A percentile compares a stretch with the other conserved stretches of the same genome.
phyloP scores from a whole-genome alignment of 2,113 vertebrate genomes.

The Apodemus sylvaticus region DNA sequence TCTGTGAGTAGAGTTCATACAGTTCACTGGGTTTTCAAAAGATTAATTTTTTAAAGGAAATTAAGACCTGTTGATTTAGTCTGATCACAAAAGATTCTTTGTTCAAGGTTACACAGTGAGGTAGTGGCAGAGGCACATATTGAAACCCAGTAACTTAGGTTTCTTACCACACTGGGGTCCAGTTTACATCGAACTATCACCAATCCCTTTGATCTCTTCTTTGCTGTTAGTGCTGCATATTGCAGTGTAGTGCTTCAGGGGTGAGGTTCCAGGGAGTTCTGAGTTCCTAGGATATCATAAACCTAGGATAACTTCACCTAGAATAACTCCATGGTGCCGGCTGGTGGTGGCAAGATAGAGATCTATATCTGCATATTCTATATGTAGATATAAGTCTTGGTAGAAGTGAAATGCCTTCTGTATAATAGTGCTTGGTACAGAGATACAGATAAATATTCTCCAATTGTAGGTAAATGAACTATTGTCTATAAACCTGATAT shows the following conservation, averaged over 20 bases:
- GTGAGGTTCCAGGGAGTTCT: background rate
- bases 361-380: background rate
- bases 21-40: constrained; percentile 20
- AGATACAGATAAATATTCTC: background rate
- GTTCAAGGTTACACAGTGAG: background rate
- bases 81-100: background rate
- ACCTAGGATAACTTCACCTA: background rate
- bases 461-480: background rate
- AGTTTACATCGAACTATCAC: background rate
- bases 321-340: background rate
- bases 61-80: background rate
- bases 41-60: background rate
- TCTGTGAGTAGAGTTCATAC: background rate
- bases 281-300: background rate
- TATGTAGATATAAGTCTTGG: background rate
- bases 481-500: background rate
- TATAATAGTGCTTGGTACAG: background rate
- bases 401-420: background rate
- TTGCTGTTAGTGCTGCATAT: background rate
- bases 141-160: background rate
- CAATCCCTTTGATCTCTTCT: background rate
- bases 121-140: background rate
- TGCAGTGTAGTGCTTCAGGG: background rate
- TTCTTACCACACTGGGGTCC: constrained; percentile 8
- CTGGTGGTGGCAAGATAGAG: background rate